Conservation (phyloP, 2,888 invertebrate species). For the Drosophila quinaria region DNA sequence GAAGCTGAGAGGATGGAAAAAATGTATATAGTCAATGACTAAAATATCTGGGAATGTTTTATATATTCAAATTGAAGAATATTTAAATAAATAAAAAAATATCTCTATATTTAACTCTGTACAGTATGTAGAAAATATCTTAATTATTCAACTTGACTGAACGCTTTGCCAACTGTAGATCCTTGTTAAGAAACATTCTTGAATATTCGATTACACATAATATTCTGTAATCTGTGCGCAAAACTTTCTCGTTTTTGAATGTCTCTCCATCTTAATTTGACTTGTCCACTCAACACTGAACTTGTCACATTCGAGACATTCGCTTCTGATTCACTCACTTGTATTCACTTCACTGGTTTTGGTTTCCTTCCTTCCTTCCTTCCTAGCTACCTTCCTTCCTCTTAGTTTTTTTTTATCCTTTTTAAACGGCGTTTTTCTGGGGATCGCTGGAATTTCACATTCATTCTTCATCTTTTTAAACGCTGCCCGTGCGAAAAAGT, state of each 20-base stretch:
- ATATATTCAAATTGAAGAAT: too few species aligned
- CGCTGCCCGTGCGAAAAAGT: slow-evolving; percentile 21
- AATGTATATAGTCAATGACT: too few species aligned
- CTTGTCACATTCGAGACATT: slow-evolving; percentile 21
- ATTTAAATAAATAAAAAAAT: too few species aligned
- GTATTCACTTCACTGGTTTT: background rate
- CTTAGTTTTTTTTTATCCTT: slow-evolving; percentile 1
- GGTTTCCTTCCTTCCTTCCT: slow-evolving; percentile 2
- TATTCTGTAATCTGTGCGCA: background rate
- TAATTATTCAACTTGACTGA: background rate
- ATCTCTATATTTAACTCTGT: too few species aligned
- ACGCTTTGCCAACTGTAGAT: background rate
- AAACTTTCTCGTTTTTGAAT: background rate
- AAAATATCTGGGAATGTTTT: too few species aligned
- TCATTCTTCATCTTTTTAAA: slow-evolving; percentile 32
- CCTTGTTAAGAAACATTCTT: background rate
- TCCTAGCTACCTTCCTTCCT: background rate
- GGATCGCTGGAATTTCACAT: slow-evolving; percentile 11
- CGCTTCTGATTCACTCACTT: slow-evolving; percentile 16
- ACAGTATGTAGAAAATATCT: background rate
- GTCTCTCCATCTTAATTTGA: slow-evolving; percentile 2
- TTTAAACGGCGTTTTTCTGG: slow-evolving; percentile 5
- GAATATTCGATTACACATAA: background rate
- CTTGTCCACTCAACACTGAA: slow-evolving; percentile 18
- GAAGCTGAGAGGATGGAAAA: too few species aligned